phyloP scores from a whole-genome alignment of 2,797 vertebrate species.

The Coendou prehensilis region DNA sequence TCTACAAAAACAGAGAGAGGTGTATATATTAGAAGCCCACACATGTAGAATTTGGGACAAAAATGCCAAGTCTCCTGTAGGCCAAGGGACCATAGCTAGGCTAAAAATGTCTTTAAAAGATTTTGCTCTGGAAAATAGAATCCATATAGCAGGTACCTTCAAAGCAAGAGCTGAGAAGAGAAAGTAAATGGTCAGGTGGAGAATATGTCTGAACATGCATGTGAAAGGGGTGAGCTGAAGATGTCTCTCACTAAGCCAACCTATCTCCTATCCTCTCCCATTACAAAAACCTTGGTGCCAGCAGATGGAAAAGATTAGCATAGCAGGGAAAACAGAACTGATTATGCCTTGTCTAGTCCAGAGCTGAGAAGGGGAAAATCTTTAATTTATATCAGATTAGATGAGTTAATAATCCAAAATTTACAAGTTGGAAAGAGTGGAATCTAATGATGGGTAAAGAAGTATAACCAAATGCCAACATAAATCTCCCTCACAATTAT shows the following conservation, averaged over 20 bases:
- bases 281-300: neutral
- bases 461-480: neutral
- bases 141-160: neutral
- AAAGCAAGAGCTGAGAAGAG: neutral
- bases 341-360: neutral
- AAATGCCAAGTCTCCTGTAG: neutral
- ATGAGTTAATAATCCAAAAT: neutral
- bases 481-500: neutral
- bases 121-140: neutral
- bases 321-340: neutral
- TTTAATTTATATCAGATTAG: conserved; percentile 8
- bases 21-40: neutral
- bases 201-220: neutral
- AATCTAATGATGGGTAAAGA: neutral
- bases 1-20: neutral
- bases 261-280: neutral
- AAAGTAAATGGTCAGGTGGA: neutral
- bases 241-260: neutral
- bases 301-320: neutral
- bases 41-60: neutral
- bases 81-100: neutral
- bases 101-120: neutral
- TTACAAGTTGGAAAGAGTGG: neutral
- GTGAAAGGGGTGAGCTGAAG: neutral
- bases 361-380: neutral